Conservation (phyloP, 2,113 vertebrate species). For the Vidua chalybeata region DNA sequence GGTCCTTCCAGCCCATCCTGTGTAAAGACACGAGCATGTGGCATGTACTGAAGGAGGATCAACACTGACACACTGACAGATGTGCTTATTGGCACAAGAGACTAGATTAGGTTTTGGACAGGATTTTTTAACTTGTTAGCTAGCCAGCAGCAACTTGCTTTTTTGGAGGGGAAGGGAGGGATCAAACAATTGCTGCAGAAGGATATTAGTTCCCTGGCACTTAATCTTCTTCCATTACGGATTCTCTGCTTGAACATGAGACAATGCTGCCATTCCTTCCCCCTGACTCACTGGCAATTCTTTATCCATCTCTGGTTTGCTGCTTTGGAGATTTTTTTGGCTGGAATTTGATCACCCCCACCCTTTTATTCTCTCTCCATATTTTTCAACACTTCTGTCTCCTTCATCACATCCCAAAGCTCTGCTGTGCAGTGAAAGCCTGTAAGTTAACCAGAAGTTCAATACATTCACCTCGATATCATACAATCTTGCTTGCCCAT, state of each 20-base stretch:
- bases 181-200: slow-evolving; percentile 54
- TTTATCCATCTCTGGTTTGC: slow-evolving; percentile 41
- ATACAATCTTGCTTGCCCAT: background rate
- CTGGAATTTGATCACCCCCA: background rate
- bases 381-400: slow-evolving; percentile 31
- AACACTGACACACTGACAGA: slow-evolving; percentile 60
- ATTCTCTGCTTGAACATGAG: slow-evolving; percentile 45
- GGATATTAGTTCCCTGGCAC: slow-evolving; percentile 43
- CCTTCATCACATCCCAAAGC: slow-evolving; percentile 14
- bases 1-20: slow-evolving; percentile 52
- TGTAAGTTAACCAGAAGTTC: background rate
- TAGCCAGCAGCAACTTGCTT: slow-evolving; percentile 62
- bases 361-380: slow-evolving; percentile 18
- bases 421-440: background rate
- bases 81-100: slow-evolving; percentile 51
- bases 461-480: background rate
- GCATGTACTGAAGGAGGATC: slow-evolving; percentile 63
- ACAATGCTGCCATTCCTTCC: slow-evolving; percentile 57
- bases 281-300: slow-evolving; percentile 35
- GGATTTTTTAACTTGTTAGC: slow-evolving; percentile 36
- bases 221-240: slow-evolving; percentile 59
- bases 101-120: slow-evolving; percentile 52
- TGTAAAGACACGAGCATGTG: slow-evolving; percentile 59
- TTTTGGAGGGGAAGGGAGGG: slow-evolving; percentile 33
- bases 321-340: slow-evolving; percentile 41